Evolutionary conservation across 1,140 invertebrate species (phyloP), one percentile per base, ranked within the genome.

Genomic region (Penaeus japonicus): DNA sequence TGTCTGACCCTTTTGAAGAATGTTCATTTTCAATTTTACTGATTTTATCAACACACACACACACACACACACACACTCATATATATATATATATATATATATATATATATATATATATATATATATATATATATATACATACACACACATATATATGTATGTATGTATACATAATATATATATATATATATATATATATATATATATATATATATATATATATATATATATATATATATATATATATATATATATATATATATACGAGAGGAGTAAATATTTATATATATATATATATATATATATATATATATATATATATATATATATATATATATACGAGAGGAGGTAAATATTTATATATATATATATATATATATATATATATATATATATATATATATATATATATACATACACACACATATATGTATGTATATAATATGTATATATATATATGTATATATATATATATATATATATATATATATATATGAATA

Each of bases 171-270:
- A 22, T 70, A 0, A n/a, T n/a, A n/a, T n/a, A n/a, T n/a, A n/a
- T n/a, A n/a, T n/a, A n/a, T n/a, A n/a, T n/a, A n/a, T n/a, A n/a
- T n/a, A n/a, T n/a, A n/a, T n/a, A n/a, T n/a, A n/a, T n/a, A n/a
- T n/a, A n/a, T n/a, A n/a, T n/a, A n/a, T n/a, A n/a, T n/a, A n/a
- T n/a, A n/a, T n/a, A n/a, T n/a, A n/a, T n/a, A n/a, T n/a, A n/a
- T n/a, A n/a, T n/a, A n/a, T n/a, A n/a, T n/a, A n/a, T n/a, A n/a
- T n/a, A 70, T 70, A 17, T 22, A 70, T n/a, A 70, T 70, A 70
- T n/a, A 70, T 70, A n/a, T n/a, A 70, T 70, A 70, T n/a, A n/a
- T 70, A 70, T 70, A 70, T 5, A 70, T 70, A 70, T 70, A 70
- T 24, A 70, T 70, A n/a, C 18, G 18, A 15, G 18, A 12, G 20